Evolutionary conservation across 37 sponge, comb jelly and placozoan species (phyloP).

Genomic region (Sycon ciliatum): DNA sequence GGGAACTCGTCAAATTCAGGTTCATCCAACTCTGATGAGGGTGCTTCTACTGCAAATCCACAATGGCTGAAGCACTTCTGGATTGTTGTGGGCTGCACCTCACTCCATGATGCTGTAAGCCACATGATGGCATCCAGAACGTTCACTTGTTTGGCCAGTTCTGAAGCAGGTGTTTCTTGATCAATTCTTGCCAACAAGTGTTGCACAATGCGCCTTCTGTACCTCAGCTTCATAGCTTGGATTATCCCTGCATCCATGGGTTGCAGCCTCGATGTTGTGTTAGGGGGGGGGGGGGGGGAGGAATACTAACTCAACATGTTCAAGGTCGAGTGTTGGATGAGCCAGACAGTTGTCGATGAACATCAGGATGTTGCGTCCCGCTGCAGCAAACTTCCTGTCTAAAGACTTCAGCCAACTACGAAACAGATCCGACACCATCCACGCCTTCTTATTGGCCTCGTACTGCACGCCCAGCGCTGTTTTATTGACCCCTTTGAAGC

Average conservation of each 20-base stretch:
- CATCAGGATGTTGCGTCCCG: background rate
- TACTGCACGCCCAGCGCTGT: too few relatives aligned
- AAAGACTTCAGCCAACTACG: background rate
- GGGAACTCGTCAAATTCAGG: too few relatives aligned
- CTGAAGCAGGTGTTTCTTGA: background rate
- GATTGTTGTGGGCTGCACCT: background rate
- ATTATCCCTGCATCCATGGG: conserved; percentile 10
- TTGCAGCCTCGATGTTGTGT: conserved; percentile 6
- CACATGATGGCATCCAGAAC: conserved; percentile 11
- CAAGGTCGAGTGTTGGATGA: background rate
- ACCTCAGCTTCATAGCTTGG: background rate
- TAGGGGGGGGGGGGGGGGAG: conserved; percentile 6
- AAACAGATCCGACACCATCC: conserved; percentile 2
- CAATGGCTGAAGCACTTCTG: background rate
- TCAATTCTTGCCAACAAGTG: background rate
- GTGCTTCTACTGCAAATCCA: too few relatives aligned
- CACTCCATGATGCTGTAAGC: background rate
- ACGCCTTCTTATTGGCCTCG: background rate
- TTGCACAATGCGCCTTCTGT: background rate
- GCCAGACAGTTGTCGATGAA: conserved; percentile 2
- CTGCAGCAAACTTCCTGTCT: background rate
- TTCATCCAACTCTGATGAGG: too few relatives aligned
- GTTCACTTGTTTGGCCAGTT: background rate
- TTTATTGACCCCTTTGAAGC: conserved; percentile 14
- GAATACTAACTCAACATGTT: background rate